These are phyloP conservation scores for Pyrrhia umbra DNA, from an alignment of 2,888 invertebrate species.

Conservation along the genomic window DNA sequence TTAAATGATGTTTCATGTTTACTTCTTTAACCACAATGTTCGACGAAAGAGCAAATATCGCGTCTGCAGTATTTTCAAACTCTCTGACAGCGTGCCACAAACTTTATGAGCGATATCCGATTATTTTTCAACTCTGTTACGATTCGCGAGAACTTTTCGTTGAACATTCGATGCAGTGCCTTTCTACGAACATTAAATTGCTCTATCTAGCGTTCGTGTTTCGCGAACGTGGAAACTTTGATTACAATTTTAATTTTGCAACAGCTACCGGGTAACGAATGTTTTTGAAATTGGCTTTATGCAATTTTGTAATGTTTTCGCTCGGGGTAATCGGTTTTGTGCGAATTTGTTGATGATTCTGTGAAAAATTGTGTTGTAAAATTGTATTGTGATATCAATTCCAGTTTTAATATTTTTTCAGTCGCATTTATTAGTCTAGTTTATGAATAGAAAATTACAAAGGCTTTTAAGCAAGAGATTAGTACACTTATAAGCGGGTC, in stretches of 20 bases:
- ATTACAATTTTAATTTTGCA: conserved; percentile 64
- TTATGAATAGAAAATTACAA: too few species aligned
- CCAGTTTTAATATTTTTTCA: not conserved
- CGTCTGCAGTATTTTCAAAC: conserved; percentile 46
- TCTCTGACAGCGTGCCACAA: conserved; percentile 49
- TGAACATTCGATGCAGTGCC: conserved; percentile 61
- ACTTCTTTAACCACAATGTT: not conserved
- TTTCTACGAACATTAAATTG: conserved; percentile 66
- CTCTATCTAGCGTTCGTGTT: conserved; percentile 65
- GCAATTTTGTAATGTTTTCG: conserved; percentile 39
- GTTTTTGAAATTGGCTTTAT: conserved; percentile 52
- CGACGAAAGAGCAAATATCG: conserved; percentile 6
- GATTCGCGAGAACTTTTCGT: conserved; percentile 57
- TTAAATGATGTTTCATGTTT: not conserved
- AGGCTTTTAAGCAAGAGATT: too few species aligned
- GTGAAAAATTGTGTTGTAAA: not conserved
- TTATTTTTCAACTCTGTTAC: conserved; percentile 69
- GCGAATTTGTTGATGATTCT: conserved; percentile 14
- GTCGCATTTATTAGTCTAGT: not conserved
- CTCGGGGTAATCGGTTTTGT: conserved; percentile 25
- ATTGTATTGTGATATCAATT: not conserved
- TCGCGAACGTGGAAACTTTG: conserved; percentile 61
- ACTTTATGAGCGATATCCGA: conserved; percentile 65
- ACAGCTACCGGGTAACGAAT: conserved; percentile 50
- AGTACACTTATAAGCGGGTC: too few species aligned